Evolutionary conservation across 2,888 invertebrate species (phyloP).

Genomic region (Apodemia zela): DNA sequence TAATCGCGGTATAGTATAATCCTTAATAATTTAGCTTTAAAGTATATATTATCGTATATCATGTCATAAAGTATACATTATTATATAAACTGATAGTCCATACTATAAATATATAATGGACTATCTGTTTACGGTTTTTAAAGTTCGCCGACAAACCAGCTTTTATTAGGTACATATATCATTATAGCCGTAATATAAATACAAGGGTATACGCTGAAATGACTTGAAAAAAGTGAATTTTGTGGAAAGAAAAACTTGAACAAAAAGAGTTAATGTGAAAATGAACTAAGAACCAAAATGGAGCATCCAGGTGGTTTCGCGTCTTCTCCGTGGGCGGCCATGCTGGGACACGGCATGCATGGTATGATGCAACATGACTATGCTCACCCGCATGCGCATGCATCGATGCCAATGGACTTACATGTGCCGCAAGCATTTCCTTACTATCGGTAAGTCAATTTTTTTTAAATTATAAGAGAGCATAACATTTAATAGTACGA

Average conservation of each 20-base stretch:
- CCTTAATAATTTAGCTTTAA: no score
- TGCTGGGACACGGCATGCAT: slow-evolving; percentile 84
- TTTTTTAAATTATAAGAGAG: no score
- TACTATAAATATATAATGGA: no score
- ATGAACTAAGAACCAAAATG: slow-evolving; percentile 59
- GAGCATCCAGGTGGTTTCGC: slow-evolving; percentile 90
- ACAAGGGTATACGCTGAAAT: neutral
- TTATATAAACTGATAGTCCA: no score
- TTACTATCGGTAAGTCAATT: slow-evolving; percentile 88
- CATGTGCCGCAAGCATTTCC: slow-evolving; percentile 95
- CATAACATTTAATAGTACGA: no score
- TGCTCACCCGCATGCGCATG: slow-evolving; percentile 81
- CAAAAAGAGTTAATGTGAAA: slow-evolving; percentile 24
- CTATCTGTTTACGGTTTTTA: no score
- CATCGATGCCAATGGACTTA: slow-evolving; percentile 92
- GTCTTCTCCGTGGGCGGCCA: slow-evolving; percentile 89
- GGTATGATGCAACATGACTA: slow-evolving; percentile 84
- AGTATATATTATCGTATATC: no score
- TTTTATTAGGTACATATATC: no score
- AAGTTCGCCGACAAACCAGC: no score
- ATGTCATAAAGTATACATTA: no score
- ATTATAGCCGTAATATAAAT: no score
- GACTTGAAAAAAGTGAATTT: slow-evolving; percentile 18
- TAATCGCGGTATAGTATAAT: no score
- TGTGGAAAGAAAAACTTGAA: slow-evolving; percentile 13